Evolutionary conservation across 2,888 invertebrate species (phyloP).

Genomic region (Coelinius sp.): DNA sequence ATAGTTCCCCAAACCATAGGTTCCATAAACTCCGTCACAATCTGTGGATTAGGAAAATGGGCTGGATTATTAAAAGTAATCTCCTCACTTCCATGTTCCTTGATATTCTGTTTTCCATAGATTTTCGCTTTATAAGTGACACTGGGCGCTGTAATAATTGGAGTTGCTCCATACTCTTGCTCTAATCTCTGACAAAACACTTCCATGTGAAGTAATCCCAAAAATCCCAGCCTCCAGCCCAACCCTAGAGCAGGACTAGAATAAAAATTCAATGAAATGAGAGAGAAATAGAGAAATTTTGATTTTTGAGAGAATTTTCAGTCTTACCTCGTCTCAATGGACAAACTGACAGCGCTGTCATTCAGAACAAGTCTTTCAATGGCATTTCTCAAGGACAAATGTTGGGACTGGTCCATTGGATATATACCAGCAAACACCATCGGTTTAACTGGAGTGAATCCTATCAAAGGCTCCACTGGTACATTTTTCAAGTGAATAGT

Average conservation of each 20-base stretch:
- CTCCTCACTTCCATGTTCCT: conserved; percentile 75
- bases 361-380: conserved; percentile 94
- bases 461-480: conserved; percentile 75
- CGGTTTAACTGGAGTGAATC: conserved; percentile 80
- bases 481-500: conserved; percentile 76
- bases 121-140: conserved; percentile 88
- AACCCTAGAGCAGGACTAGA: conserved; percentile 87
- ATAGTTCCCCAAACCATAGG: conserved; percentile 92
- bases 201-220: conserved; percentile 89
- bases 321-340: conserved; percentile 83
- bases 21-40: conserved; percentile 85
- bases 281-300: not conserved
- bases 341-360: conserved; percentile 91
- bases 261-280: conserved; percentile 43
- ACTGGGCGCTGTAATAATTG: conserved; percentile 87
- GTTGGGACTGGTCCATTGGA: conserved; percentile 92
- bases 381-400: conserved; percentile 80
- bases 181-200: conserved; percentile 89
- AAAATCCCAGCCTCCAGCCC: conserved; percentile 90
- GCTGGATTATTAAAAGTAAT: conserved; percentile 82
- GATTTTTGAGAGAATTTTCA: not conserved
- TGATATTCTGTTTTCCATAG: conserved; percentile 80
- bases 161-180: conserved; percentile 87
- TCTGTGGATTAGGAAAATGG: conserved; percentile 77
- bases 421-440: conserved; percentile 93